Evolutionary conservation across 2,113 vertebrate genomes (phyloP), one percentile per base, ranked within the genome.

Genomic region (Cephalopholis sonnerati): DNA sequence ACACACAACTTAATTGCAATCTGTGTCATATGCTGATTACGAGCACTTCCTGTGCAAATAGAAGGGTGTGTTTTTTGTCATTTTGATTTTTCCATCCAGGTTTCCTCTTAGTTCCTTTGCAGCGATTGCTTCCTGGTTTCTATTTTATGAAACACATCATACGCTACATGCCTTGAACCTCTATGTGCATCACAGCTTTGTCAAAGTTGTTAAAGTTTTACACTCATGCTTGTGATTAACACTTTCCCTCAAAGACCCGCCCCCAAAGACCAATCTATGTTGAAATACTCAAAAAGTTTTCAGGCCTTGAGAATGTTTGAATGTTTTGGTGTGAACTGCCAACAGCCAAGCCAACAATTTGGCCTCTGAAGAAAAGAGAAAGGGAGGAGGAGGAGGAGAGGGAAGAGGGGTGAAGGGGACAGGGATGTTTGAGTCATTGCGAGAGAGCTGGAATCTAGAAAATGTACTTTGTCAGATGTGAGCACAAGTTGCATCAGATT

Each of bases 391-490:
- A 62, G n/a, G 36, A 71, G n/a, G 2, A 53, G 48, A n/a, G 12
- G 27, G 22, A 46, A 46, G 22, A 16, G 24, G 76, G 77, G 57
- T 18, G 41, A 64, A 65, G 22, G 53, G 74, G 24, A 73, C 53
- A n/a, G 6, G 44, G 57, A 68, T 80, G 75, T 74, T 74, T 82
- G 65, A 75, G 53, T 80, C 67, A 57, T 24, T 65, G 66, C 16
- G 15, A 69, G 59, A 81, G 58, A 73, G 54, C 44, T 78, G 87
- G 87, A 87, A 89, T 86, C 39, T 70, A 22, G 84, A 84, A 85
- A 87, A 91, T 71, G 64, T 46, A 58, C 48, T 13, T 13, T 24
- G 79, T 84, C 64, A 24, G 54, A 83, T n/a, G 51, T 68, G 61
- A 73, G 63, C 58, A 24, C 58, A 68, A 64, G 46, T 54, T 22